A percentile compares a stretch with the other conserved stretches of the same genome.
phyloP scores from a whole-genome alignment of 2,888 invertebrate genomes.

The Ariolimax columbianus region DNA sequence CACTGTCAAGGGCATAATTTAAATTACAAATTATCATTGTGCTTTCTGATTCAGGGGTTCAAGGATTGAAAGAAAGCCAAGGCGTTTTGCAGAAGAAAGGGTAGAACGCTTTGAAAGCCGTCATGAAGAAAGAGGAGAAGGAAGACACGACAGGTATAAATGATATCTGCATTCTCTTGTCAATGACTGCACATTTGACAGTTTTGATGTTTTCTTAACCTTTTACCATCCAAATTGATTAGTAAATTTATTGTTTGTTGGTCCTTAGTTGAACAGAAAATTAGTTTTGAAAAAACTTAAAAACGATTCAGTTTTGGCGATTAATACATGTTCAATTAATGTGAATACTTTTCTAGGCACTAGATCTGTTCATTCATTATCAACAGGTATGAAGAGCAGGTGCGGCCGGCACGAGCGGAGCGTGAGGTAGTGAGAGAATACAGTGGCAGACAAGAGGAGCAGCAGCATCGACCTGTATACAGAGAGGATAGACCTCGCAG shows the following conservation, averaged over 20 bases:
- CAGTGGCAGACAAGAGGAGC: constrained; percentile 19
- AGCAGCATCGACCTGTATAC: constrained; percentile 2
- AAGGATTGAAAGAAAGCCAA: constrained; percentile 6
- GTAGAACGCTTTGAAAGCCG: constrained; percentile 8
- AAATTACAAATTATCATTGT: no score
- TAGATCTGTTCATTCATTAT: not conserved
- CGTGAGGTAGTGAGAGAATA: constrained; percentile 33
- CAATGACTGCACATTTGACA: no score
- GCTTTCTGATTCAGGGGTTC: not conserved
- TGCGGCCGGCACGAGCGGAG: not conserved
- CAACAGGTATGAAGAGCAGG: constrained; percentile 28
- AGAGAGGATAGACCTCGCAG: constrained; percentile 36
- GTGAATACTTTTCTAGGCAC: not conserved
- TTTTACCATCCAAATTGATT: no score
- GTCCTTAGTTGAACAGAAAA: not conserved
- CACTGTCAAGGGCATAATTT: no score
- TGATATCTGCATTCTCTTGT: no score
- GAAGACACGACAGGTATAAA: constrained; percentile 28
- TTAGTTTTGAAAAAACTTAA: not conserved
- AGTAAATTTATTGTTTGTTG: no score
- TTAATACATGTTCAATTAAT: not conserved
- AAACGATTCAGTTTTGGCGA: not conserved
- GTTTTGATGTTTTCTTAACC: no score
- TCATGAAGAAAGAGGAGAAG: constrained; percentile 5
- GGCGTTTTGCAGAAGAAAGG: constrained; percentile 18